phyloP scores from a whole-genome alignment of 2,888 invertebrate species.

The Phengaris alcon region DNA sequence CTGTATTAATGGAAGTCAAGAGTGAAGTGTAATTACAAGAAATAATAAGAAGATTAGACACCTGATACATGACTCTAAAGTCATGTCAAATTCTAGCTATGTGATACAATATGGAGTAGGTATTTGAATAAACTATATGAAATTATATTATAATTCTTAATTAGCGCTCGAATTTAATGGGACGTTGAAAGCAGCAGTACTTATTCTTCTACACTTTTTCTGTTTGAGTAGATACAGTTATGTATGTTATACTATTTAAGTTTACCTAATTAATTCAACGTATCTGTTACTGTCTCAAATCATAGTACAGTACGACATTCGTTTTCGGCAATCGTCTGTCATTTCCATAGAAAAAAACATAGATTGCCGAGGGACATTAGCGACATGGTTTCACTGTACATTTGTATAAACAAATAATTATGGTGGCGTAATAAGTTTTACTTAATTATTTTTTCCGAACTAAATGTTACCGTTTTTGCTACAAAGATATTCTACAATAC shows the following conservation, averaged over 20 bases:
- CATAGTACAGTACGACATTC: too few relatives aligned
- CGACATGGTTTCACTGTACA: neutral
- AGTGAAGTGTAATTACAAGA: too few relatives aligned
- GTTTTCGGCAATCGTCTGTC: too few relatives aligned
- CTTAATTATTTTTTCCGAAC: neutral
- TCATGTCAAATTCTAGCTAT: too few relatives aligned
- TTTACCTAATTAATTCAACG: neutral
- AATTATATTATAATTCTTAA: neutral
- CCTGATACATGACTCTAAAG: too few relatives aligned
- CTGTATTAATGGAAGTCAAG: neutral
- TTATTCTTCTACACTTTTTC: constrained; percentile 4
- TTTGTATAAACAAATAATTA: neutral
- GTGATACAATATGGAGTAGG: too few relatives aligned
- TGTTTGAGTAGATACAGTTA: neutral
- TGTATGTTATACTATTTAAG: constrained; percentile 3
- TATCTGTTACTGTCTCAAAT: neutral
- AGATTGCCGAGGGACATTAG: too few relatives aligned
- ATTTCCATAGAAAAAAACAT: too few relatives aligned
- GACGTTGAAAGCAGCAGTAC: neutral
- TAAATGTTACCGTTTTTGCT: neutral
- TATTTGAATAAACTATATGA: too few relatives aligned
- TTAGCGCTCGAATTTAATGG: constrained; percentile 15
- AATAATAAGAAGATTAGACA: neutral
- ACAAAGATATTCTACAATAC: neutral
- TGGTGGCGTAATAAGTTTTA: neutral